These are phyloP conservation scores for Xenopus tropicalis DNA, from an alignment of 2,113 vertebrate genomes.

Conservation along the genomic window UCB_Xtro_10.0 CM004443.2:210139001-210139500, in stretches of 20 bases:
- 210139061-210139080: conserved; percentile 20
- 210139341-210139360: too few species aligned
- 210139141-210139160: conserved; percentile 20
- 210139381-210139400: too few species aligned
- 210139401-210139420: too few species aligned
- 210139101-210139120: conserved; percentile 11
- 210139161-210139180: conserved; percentile 34
- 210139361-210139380: too few species aligned
- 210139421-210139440: too few species aligned
- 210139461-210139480: too few species aligned
- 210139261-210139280: conserved; percentile 20
- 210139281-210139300: conserved; percentile 20
- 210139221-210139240: conserved; percentile 35
- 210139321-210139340: background rate
- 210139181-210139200: conserved; percentile 8
- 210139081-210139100: conserved; percentile 32
- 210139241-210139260: conserved; percentile 32
- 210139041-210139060: background rate
- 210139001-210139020: too few species aligned
- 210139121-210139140: conserved; percentile 3
- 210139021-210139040: too few species aligned
- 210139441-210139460: too few species aligned
- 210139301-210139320: conserved; percentile 1
- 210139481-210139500: too few species aligned
- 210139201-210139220: conserved; percentile 28